phyloP scores from a whole-genome alignment of 2,888 invertebrate species.

The Tipula vernalis region DNA sequence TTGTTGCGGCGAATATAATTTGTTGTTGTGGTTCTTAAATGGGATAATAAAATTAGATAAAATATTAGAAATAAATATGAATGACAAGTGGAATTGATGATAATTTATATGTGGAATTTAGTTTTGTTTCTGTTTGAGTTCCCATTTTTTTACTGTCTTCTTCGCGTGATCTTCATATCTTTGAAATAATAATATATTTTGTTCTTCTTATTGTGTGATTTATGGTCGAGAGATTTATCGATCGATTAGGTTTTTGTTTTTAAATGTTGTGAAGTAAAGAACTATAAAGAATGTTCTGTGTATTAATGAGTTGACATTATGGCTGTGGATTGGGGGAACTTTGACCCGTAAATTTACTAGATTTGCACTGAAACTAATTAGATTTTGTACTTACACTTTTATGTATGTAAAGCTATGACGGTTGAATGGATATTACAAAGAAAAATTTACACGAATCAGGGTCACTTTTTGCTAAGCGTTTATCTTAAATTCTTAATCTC shows the following conservation, averaged over 20 bases:
- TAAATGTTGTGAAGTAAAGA: background rate
- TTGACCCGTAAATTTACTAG: background rate
- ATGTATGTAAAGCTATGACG: too few relatives aligned
- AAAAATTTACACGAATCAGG: too few relatives aligned
- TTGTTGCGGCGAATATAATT: background rate
- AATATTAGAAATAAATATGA: background rate
- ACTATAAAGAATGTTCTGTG: background rate
- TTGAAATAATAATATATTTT: background rate
- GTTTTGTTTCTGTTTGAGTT: background rate
- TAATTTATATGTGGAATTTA: background rate
- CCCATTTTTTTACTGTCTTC: background rate
- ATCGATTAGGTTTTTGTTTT: background rate
- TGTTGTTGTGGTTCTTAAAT: background rate
- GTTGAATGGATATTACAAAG: too few relatives aligned
- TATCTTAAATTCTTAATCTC: too few relatives aligned
- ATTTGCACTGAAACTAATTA: background rate
- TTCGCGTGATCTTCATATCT: background rate
- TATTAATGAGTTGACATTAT: background rate
- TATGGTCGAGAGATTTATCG: background rate
- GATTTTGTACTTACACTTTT: background rate
- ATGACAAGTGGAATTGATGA: slow-evolving; percentile 4
- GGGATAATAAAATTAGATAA: background rate
- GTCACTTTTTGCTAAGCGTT: too few relatives aligned
- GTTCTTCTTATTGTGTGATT: background rate
- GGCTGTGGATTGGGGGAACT: background rate